phyloP scores from a whole-genome alignment of 2,797 vertebrate genomes.

The Sphaeramia orbicularis region DNA sequence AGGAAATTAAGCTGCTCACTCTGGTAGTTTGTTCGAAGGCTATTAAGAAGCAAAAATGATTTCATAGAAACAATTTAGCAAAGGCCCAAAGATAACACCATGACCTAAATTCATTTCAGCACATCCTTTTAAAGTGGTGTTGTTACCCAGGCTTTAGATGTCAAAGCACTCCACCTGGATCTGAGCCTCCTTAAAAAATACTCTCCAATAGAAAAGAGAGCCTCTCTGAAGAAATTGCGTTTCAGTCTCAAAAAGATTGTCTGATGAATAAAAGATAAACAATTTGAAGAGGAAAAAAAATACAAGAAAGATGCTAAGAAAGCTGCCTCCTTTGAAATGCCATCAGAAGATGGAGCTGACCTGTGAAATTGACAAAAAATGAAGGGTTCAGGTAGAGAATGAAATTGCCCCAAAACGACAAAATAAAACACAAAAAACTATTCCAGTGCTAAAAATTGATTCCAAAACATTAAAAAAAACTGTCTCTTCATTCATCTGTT shows the following conservation, averaged over 20 bases:
- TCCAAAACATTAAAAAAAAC: background rate
- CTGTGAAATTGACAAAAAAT: slow-evolving; percentile 50
- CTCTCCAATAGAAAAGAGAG: slow-evolving; percentile 1
- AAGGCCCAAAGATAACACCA: slow-evolving; percentile 27
- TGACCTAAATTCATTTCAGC: slow-evolving; percentile 55
- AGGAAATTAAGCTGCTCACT: slow-evolving; percentile 44
- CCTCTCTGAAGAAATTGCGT: slow-evolving; percentile 33
- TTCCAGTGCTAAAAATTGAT: background rate
- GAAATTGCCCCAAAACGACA: slow-evolving; percentile 18
- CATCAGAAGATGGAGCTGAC: slow-evolving; percentile 49
- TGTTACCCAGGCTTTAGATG: slow-evolving; percentile 53
- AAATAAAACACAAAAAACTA: slow-evolving; percentile 5
- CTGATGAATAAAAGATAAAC: slow-evolving; percentile 62
- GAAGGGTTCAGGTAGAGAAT: slow-evolving; percentile 6
- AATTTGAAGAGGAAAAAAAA: slow-evolving; percentile 17
- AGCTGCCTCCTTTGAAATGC: slow-evolving; percentile 23
- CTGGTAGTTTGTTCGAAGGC: slow-evolving; percentile 11
- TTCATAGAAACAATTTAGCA: slow-evolving; percentile 54
- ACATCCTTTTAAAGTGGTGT: slow-evolving; percentile 27
- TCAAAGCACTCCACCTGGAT: slow-evolving; percentile 37
- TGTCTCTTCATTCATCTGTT: background rate
- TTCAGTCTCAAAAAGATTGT: slow-evolving; percentile 46
- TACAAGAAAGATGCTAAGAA: slow-evolving; percentile 25
- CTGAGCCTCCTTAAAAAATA: slow-evolving; percentile 18
- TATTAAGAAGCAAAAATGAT: slow-evolving; percentile 42